Base-by-base conservation (phyloP, 2,797 vertebrate species). In the Peromyscus attwateri region DNA sequence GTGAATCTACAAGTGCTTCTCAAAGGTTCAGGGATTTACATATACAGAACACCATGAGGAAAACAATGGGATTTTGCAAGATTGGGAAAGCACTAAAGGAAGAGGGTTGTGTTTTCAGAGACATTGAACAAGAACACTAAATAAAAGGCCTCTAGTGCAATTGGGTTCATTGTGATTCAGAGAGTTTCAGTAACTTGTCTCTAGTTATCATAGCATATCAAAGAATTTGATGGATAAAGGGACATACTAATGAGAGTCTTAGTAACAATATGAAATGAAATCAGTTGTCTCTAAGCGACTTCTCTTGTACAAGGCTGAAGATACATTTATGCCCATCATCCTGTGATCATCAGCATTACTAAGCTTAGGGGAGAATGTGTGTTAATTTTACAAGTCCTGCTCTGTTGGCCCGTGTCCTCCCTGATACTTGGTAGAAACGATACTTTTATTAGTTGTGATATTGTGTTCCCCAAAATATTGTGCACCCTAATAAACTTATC, bases 211-310 rank as follows among this genome's bases (percentile, higher is more conserved):
- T 88, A 87, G 89, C 71, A 68, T 90, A 94, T 95, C 92, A 90
- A 97, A 88, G 70, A 97, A 97, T 96, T 84, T 96, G 95, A 96
- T 97, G 94, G 95, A 88, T 95, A 95, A 96, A 96, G 52, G 94
- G 66, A 96, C 89, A 90, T 84, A 71, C 64, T 96, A 96, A 97
- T 97, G 96, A 97, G 57, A 93, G 76, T 89, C 76, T 94, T 92
- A 96, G 94, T 97, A 93, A 88, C 89, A 94, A 84, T 76, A 46
- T 2, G 17, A 94, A 96, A 97, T 93, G 70, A 94, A 97, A 96
- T 95, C 89, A 80, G 29, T 0, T 1, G 75, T 96, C 75, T 93
- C 89, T 92, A 76, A 84, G 43, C 13, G 11, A 93, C 79, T 87
- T 94, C 9, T 91, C 91, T 68, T 64, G 21, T 64, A 89, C 4